Base-by-base conservation (phyloP, 1,140 invertebrate genomes). In the Pseudobourletiella spinata region DNA sequence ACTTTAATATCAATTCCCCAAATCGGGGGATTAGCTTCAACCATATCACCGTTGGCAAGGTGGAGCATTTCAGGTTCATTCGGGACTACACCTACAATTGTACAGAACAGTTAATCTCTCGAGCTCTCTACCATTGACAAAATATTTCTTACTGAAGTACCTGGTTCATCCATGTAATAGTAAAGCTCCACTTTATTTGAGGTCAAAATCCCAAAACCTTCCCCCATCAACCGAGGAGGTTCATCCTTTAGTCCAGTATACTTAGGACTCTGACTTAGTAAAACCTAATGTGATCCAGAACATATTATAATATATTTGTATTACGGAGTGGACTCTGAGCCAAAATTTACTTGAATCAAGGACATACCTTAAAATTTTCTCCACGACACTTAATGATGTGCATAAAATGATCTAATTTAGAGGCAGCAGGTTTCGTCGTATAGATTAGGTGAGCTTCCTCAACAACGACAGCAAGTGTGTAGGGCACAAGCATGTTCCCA, bases 201-300 rank as follows among this genome's bases (percentile, higher is more conserved):
- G 73, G 93, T 94, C 76, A 98, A 83, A 8, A 99, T 83, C 8
- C 96, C 94, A 78, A 98, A 99, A 2, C 95, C 95, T 79, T 98
- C 92, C 20, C 93, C 94, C 94, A 98, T 98, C 68, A 89, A 95
- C 32, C 95, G 75, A 1, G 95, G 95, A 2, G 95, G 94, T 72
- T 98, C 94, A 77, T 98, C 94, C 2, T 87, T 82, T 77, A 93
- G 84, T 2, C 91, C 91, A 1, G 86, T 91, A 74, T 95, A 97
- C 72, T 95, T 95, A 15, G 87, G 88, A 79, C 91, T 95, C 16
- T 90, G 91, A 28, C 91, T 91, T 63, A 96, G 79, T 77, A 96
- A 89, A 1, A 96, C 87, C 72, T 82, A 73, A 61, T n/a, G 6
- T 15, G 22, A 6, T n/a, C 22, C 15, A n/a, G 44, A 48, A 48